Evolutionary conservation across 2,888 invertebrate species (phyloP).

Genomic region (Phortica okadai): DNA sequence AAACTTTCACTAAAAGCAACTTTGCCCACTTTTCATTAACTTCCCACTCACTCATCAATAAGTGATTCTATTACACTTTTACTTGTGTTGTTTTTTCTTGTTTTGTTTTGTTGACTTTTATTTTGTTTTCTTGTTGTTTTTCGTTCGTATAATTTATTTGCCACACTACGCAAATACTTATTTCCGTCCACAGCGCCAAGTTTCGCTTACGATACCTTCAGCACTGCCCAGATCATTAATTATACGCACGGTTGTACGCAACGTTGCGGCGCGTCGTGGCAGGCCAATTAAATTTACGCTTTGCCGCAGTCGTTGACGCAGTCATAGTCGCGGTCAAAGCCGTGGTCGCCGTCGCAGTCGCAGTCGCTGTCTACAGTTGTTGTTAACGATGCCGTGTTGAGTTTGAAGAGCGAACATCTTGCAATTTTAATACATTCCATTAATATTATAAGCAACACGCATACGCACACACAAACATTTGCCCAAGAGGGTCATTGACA

Average conservation of each 20-base stretch:
- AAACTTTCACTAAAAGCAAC: too few species aligned
- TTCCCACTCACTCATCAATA: too few species aligned
- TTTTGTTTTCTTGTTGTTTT: not conserved
- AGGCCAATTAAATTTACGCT: constrained; percentile 65
- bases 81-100: not conserved
- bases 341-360: not conserved
- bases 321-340: constrained; percentile 26
- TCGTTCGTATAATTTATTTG: constrained; percentile 1
- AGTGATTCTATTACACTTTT: too few species aligned
- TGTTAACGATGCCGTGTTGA: not conserved
- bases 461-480: constrained; percentile 41
- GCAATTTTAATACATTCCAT: constrained; percentile 69
- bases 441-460: constrained; percentile 59
- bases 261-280: constrained; percentile 42
- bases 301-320: constrained; percentile 30
- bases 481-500: constrained; percentile 65
- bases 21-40: too few species aligned
- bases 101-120: not conserved
- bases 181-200: not conserved
- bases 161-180: not conserved
- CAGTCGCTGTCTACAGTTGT: not conserved
- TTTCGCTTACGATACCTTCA: not conserved
- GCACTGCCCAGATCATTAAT: constrained; percentile 59
- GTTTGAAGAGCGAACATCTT: constrained; percentile 45
- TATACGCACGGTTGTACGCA: constrained; percentile 57